Conservation (phyloP, 2,888 invertebrate species). For the Julus scandinavius region DNA sequence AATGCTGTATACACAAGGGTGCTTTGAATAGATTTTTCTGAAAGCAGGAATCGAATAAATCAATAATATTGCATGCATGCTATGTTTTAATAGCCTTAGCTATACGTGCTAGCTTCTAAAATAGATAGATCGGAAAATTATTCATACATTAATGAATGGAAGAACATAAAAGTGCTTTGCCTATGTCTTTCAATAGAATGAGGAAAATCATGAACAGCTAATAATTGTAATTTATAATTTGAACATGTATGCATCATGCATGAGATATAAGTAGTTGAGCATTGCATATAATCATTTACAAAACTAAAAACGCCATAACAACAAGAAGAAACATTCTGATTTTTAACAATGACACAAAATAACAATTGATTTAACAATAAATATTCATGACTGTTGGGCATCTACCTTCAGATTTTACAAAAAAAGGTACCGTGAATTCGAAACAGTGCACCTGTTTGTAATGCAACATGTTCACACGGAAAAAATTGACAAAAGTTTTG, state of each 20-base stretch:
- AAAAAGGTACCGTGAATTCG: neutral
- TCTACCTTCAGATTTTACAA: neutral
- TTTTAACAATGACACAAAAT: neutral
- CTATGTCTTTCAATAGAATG: neutral
- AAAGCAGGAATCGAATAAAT: neutral
- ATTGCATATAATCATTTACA: neutral
- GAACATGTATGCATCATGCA: neutral
- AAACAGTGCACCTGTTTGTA: slow-evolving; percentile 15
- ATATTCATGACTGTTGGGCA: neutral
- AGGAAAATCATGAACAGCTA: neutral
- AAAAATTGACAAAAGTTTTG: neutral
- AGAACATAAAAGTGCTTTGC: neutral
- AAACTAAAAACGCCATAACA: neutral
- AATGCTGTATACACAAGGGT: neutral
- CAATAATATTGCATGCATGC: neutral
- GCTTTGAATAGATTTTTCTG: neutral
- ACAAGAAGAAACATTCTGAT: neutral
- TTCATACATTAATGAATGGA: neutral
- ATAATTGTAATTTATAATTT: slow-evolving; percentile 26
- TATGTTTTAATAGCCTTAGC: neutral
- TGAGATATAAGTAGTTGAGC: neutral
- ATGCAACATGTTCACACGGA: neutral
- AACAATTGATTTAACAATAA: neutral
- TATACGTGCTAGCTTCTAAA: neutral
- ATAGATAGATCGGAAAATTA: neutral